phyloP scores from a whole-genome alignment of 2,888 invertebrate genomes.

The Meteorus colon region DNA sequence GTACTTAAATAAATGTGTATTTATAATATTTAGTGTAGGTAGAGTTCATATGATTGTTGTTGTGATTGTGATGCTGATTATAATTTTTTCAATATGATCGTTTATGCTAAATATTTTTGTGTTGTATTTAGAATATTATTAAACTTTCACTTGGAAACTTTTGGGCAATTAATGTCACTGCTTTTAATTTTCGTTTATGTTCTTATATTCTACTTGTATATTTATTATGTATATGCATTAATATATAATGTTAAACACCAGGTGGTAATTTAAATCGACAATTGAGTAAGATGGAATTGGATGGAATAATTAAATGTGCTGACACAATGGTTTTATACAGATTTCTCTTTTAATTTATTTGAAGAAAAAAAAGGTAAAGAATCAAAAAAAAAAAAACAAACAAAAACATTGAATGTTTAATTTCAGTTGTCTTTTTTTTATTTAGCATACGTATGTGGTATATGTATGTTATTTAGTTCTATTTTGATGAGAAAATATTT shows the following conservation, averaged over 20 bases:
- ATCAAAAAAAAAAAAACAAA: not conserved
- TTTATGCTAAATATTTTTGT: not conserved
- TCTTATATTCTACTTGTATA: not conserved
- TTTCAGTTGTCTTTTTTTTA: not conserved
- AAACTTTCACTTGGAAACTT: conserved; percentile 3
- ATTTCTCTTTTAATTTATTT: conserved; percentile 16
- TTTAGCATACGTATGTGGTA: not conserved
- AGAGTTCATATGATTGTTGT: no score
- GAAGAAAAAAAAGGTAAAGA: not conserved
- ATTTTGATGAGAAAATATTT: not conserved
- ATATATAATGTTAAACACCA: no score
- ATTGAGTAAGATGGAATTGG: not conserved
- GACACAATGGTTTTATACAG: not conserved
- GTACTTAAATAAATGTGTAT: not conserved
- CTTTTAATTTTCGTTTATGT: not conserved
- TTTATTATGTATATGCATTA: no score
- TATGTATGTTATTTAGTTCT: not conserved
- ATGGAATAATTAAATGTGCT: not conserved
- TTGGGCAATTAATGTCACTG: not conserved
- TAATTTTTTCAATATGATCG: not conserved
- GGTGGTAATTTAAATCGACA: conserved; percentile 5
- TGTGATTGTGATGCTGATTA: not conserved
- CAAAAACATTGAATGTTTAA: not conserved
- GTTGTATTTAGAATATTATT: conserved; percentile 7
- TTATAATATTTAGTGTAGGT: not conserved